Conservation (phyloP, 2,888 invertebrate genomes). For the Tipula unca region DNA sequence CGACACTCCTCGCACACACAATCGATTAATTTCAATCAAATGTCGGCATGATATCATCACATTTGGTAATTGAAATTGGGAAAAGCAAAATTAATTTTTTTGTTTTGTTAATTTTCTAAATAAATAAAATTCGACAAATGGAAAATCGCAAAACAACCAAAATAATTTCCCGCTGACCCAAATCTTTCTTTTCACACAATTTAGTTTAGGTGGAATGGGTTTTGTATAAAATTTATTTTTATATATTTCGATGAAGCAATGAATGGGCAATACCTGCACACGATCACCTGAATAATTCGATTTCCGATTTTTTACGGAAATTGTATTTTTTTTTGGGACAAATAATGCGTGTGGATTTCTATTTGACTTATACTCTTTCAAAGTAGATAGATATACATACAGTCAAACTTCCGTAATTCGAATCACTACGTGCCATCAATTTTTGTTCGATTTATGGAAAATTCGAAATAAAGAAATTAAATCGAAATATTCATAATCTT, state of each 20-base stretch:
- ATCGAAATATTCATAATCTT: no score
- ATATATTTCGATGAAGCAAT: no score
- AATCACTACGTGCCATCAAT: no score
- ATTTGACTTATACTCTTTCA: no score
- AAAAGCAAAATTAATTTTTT: background rate
- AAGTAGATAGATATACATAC: no score
- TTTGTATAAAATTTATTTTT: background rate
- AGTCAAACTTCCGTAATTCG: no score
- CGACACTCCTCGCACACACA: background rate
- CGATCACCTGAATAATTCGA: background rate
- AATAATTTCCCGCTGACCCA: background rate
- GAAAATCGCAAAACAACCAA: background rate
- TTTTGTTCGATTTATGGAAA: no score
- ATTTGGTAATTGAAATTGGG: background rate
- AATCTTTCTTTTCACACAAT: background rate
- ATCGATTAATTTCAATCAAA: background rate
- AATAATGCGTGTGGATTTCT: background rate
- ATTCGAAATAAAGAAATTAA: no score
- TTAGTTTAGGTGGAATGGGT: background rate
- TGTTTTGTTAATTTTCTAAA: background rate
- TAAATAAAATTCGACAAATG: background rate
- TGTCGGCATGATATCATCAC: background rate
- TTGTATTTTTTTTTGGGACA: background rate
- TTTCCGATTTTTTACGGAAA: background rate
- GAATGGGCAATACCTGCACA: background rate